Percentiles rank a stretch among this genome's conserved stretches.
Conservation (phyloP, 2,888 invertebrate genomes). For the Lucinisca nassula region DNA sequence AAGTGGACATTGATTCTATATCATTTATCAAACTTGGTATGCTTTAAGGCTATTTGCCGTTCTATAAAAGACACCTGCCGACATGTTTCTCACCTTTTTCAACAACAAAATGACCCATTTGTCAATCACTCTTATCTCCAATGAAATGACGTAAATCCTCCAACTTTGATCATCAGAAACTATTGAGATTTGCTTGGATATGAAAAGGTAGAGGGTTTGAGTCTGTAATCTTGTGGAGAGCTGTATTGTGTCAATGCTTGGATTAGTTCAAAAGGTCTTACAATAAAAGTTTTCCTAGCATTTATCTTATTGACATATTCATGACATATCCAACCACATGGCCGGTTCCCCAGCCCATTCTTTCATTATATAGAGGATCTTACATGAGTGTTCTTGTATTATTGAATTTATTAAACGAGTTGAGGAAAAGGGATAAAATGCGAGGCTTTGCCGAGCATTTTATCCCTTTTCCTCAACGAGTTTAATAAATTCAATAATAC, state of each 20-base stretch:
- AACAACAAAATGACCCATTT: constrained; percentile 6
- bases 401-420: too few relatives aligned
- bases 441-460: too few relatives aligned
- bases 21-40: not conserved
- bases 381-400: too few relatives aligned
- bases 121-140: constrained; percentile 3
- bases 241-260: not conserved
- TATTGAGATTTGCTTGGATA: constrained; percentile 6
- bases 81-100: constrained; percentile 37
- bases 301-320: constrained; percentile 7
- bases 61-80: constrained; percentile 45
- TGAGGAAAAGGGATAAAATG: too few relatives aligned
- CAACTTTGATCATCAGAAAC: constrained; percentile 1
- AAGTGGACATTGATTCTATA: not conserved
- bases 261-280: not conserved
- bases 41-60: not conserved
- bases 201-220: not conserved
- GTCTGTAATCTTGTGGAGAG: not conserved
- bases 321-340: too few relatives aligned
- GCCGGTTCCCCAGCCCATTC: too few relatives aligned
- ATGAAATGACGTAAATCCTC: constrained; percentile 1
- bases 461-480: too few relatives aligned
- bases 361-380: too few relatives aligned
- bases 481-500: too few relatives aligned
- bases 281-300: not conserved